phyloP scores from a whole-genome alignment of 2,888 invertebrate genomes.

The Seladonia tumulorum region DNA sequence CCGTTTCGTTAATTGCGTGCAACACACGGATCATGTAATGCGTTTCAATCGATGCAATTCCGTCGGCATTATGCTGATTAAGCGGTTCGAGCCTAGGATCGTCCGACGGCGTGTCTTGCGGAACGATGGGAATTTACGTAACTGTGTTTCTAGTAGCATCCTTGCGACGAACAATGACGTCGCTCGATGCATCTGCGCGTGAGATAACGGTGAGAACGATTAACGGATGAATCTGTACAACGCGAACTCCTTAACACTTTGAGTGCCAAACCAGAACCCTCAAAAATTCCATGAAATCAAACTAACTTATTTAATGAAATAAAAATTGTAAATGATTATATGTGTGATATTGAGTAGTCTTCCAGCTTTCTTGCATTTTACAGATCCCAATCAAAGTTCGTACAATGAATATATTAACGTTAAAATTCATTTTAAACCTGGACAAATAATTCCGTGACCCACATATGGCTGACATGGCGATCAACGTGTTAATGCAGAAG shows the following conservation, averaged over 20 bases:
- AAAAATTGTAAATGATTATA: too few relatives aligned
- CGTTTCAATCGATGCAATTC: constrained; percentile 12
- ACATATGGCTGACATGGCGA: too few relatives aligned
- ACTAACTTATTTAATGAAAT: too few relatives aligned
- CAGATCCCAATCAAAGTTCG: too few relatives aligned
- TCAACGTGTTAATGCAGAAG: background rate
- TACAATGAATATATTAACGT: too few relatives aligned
- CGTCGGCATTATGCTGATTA: constrained; percentile 8
- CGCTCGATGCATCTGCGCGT: background rate
- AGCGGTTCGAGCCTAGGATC: background rate
- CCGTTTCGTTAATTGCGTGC: constrained; percentile 27
- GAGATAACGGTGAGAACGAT: background rate
- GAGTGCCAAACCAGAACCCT: too few relatives aligned
- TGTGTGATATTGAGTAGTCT: too few relatives aligned
- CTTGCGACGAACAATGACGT: constrained; percentile 4
- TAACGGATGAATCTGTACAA: background rate
- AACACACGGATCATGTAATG: constrained; percentile 25
- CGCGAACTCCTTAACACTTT: too few relatives aligned
- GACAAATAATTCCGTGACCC: too few relatives aligned
- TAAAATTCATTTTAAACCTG: too few relatives aligned
- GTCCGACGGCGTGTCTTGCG: background rate
- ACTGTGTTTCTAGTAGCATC: background rate
- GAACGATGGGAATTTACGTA: constrained; percentile 10
- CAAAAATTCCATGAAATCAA: too few relatives aligned
- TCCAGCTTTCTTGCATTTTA: too few relatives aligned